A percentile compares a stretch with the other conserved stretches of the same genome.
These are phyloP conservation scores for Mycetomoellerius zeteki DNA, from an alignment of 1,140 invertebrate genomes.

Conservation along the genomic window DNA sequence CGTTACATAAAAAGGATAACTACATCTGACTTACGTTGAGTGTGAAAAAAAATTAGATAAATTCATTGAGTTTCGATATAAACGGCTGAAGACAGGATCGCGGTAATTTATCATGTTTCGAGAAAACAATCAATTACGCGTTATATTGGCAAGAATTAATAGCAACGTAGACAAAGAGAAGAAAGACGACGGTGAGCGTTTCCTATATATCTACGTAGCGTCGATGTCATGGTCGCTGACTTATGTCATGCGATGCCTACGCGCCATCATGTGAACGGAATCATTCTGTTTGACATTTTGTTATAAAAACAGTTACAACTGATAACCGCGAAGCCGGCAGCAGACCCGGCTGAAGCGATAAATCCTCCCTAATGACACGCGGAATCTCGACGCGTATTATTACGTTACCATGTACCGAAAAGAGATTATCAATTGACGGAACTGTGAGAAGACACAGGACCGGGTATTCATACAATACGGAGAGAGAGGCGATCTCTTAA, in stretches of 20 bases:
- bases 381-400: neutral
- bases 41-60: neutral
- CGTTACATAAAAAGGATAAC: neutral
- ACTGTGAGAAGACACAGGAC: neutral
- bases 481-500: neutral
- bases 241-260: slow-evolving; percentile 64
- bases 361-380: neutral
- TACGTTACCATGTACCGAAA: neutral
- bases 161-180: slow-evolving; percentile 71
- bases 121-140: slow-evolving; percentile 51
- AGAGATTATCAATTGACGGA: neutral
- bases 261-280: slow-evolving; percentile 47
- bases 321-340: slow-evolving; percentile 24
- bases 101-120: slow-evolving; percentile 30
- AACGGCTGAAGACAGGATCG: neutral
- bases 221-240: slow-evolving; percentile 79
- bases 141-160: slow-evolving; percentile 55
- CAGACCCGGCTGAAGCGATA: neutral
- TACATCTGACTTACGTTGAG: neutral
- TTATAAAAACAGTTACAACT: slow-evolving; percentile 23
- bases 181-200: slow-evolving; percentile 74
- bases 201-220: slow-evolving; percentile 69
- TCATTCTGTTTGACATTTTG: slow-evolving; percentile 57
- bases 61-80: neutral
- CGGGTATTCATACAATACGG: neutral